Conservation (phyloP, 2,113 vertebrate genomes). For the Podarcis muralis region DNA sequence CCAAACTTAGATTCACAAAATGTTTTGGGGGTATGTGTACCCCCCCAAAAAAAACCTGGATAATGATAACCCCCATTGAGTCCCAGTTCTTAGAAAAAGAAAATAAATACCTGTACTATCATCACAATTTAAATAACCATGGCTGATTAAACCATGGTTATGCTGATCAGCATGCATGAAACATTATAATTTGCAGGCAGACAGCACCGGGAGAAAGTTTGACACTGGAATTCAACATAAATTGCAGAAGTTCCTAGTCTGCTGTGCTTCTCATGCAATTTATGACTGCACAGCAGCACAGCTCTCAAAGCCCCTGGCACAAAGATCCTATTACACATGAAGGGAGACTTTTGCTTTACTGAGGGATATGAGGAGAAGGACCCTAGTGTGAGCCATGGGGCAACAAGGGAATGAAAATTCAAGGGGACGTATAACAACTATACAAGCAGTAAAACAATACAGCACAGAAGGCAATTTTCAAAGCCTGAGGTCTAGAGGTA, state of each 20-base stretch:
- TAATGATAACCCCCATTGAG: no score
- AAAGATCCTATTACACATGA: conserved; percentile 5
- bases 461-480: neutral
- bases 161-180: neutral
- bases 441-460: conserved; percentile 9
- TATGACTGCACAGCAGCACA: conserved; percentile 4
- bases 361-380: conserved; percentile 4
- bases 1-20: no score
- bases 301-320: conserved; percentile 9
- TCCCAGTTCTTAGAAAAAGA: no score
- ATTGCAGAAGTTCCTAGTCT: neutral
- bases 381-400: neutral
- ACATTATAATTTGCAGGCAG: neutral
- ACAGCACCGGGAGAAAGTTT: neutral
- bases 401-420: conserved; percentile 19
- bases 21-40: no score
- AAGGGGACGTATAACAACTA: conserved; percentile 2
- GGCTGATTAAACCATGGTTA: neutral
- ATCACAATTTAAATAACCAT: no score
- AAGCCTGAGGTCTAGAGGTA: neutral
- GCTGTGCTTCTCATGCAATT: conserved; percentile 4
- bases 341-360: conserved; percentile 3
- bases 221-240: neutral
- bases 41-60: no score
- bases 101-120: no score